These are phyloP conservation scores for Sturmia bella DNA, from an alignment of 2,888 invertebrate species.

Conservation along the genomic window DNA sequence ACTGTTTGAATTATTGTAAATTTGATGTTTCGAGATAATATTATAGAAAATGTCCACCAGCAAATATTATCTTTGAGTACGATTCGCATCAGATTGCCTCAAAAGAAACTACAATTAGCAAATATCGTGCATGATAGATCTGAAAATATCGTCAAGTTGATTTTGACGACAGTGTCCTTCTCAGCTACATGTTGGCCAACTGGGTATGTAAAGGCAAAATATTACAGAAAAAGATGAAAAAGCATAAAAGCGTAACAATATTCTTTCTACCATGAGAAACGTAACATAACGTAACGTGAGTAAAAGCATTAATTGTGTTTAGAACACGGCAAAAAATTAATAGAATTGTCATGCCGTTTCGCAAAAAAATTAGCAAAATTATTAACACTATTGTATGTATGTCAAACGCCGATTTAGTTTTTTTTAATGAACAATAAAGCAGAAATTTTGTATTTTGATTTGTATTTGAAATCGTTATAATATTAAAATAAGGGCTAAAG, in stretches of 20 bases:
- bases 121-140: too few relatives aligned
- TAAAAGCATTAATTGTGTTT: constrained; percentile 26
- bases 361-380: neutral
- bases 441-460: constrained; percentile 5
- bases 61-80: too few relatives aligned
- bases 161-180: too few relatives aligned
- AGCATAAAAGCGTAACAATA: constrained; percentile 22
- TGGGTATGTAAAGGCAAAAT: too few relatives aligned
- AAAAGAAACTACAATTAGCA: too few relatives aligned
- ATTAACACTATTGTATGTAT: constrained; percentile 4
- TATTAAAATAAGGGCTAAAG: neutral
- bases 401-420: constrained; percentile 8
- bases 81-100: too few relatives aligned
- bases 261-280: constrained; percentile 53
- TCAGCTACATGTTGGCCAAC: too few relatives aligned
- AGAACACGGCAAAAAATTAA: constrained; percentile 20
- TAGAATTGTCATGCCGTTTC: constrained; percentile 33
- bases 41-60: too few relatives aligned
- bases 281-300: constrained; percentile 41
- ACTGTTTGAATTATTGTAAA: too few relatives aligned
- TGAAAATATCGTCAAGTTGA: too few relatives aligned
- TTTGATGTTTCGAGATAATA: too few relatives aligned
- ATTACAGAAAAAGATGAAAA: constrained; percentile 11
- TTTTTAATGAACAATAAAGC: constrained; percentile 13
- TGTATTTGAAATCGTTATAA: neutral